Percentiles rank a stretch among this genome's conserved stretches.
Evolutionary conservation across 2,797 vertebrate species (phyloP).

Genomic region (Mormyrus proboscirostris): DNA sequence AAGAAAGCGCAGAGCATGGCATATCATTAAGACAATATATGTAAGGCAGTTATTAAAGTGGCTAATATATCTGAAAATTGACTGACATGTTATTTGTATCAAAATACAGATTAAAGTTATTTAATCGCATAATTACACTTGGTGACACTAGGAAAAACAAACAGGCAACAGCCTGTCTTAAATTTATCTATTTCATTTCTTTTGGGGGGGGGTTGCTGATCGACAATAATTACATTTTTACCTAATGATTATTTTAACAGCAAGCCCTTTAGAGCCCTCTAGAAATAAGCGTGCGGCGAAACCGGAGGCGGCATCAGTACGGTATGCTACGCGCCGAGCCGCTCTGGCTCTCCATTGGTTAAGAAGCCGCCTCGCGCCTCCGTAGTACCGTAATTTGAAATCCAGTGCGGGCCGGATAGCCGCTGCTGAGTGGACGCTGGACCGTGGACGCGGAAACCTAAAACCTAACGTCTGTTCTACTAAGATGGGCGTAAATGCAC

Average conservation of each 20-base stretch:
- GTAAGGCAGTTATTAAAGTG: not conserved
- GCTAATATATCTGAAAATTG: not conserved
- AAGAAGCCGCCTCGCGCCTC: not conserved
- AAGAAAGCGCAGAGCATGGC: not conserved
- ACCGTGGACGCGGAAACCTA: not conserved
- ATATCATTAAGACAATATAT: not conserved
- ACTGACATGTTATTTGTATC: not conserved
- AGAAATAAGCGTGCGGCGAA: not conserved
- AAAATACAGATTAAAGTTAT: not conserved
- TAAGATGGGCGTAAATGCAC: not conserved
- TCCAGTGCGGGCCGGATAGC: not conserved
- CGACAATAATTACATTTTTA: not conserved
- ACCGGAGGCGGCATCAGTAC: not conserved
- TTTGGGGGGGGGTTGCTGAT: not conserved
- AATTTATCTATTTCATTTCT: not conserved
- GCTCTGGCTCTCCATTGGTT: not conserved
- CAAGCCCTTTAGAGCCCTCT: not conserved
- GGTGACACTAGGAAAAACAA: not conserved
- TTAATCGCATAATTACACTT: not conserved
- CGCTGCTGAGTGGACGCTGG: not conserved
- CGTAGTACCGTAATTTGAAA: not conserved
- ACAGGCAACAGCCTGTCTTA: not conserved
- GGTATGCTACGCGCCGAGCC: not conserved
- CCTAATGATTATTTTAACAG: not conserved
- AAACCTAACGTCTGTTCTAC: not conserved